Evolutionary conservation across 2,797 vertebrate genomes (phyloP).

Genomic region (Clarias pachynema): DNA sequence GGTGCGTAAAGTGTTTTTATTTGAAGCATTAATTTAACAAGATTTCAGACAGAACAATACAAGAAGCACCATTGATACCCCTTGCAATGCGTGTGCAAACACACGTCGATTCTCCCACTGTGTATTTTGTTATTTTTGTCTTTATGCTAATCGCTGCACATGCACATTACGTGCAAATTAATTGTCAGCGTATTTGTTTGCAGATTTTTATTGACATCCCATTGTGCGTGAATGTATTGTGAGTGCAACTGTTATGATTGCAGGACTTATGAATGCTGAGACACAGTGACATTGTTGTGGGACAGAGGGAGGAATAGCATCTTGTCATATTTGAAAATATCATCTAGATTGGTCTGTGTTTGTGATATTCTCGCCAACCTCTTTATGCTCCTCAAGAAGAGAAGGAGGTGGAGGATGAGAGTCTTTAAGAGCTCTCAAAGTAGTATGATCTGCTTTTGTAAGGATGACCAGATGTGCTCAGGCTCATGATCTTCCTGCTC

Average conservation of each 20-base stretch:
- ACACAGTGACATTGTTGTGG: constrained; percentile 19
- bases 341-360: constrained; percentile 1
- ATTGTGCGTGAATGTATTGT: constrained; percentile 28
- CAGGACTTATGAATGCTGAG: constrained; percentile 37
- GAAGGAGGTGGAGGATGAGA: constrained; percentile 32
- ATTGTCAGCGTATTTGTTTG: constrained; percentile 36
- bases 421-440: constrained; percentile 19
- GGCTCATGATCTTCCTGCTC: not conserved
- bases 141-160: constrained; percentile 30
- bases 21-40: not conserved
- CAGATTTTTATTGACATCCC: constrained; percentile 29
- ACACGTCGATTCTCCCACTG: constrained; percentile 13
- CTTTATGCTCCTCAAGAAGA: constrained; percentile 11
- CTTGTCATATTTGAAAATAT: constrained; percentile 9
- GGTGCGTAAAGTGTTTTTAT: not conserved
- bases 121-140: constrained; percentile 47
- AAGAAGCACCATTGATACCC: constrained; percentile 1
- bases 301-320: constrained; percentile 7
- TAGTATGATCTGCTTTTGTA: constrained; percentile 27
- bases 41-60: not conserved
- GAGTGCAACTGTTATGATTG: constrained; percentile 36
- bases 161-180: constrained; percentile 36
- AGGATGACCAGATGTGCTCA: constrained; percentile 35
- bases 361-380: constrained; percentile 7
- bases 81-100: not conserved